These are phyloP conservation scores for Sebastolobus altivelis DNA, from an alignment of 2,797 vertebrate species.

Conservation along the genomic window DNA sequence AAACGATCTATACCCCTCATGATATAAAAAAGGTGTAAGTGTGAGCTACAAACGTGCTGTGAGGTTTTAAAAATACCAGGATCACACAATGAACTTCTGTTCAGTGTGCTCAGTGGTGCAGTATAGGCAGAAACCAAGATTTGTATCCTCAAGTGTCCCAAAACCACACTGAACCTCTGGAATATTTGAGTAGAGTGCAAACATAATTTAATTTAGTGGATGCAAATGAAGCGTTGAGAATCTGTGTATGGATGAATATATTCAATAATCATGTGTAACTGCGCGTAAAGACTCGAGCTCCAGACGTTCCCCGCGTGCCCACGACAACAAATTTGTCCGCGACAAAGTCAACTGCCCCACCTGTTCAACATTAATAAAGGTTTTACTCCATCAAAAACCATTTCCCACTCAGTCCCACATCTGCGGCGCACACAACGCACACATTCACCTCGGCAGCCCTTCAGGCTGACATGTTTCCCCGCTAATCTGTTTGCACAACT, in stretches of 20 bases:
- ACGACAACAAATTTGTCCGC: constrained; percentile 55
- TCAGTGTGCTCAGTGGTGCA: constrained; percentile 9
- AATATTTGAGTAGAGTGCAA: constrained; percentile 46
- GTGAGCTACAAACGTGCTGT: neutral
- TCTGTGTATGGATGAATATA: constrained; percentile 21
- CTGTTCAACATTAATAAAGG: constrained; percentile 75
- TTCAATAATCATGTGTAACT: constrained; percentile 10
- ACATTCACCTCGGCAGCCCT: constrained; percentile 74
- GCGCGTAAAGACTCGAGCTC: constrained; percentile 14
- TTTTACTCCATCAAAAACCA: constrained; percentile 73
- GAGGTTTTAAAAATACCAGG: constrained; percentile 17
- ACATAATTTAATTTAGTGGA: constrained; percentile 53
- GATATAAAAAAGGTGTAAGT: neutral
- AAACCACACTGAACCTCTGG: constrained; percentile 48
- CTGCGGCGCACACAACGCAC: constrained; percentile 74
- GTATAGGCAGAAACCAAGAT: constrained; percentile 26
- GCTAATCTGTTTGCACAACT: constrained; percentile 85
- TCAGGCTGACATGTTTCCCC: constrained; percentile 75
- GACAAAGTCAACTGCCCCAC: constrained; percentile 64
- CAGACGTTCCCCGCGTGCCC: constrained; percentile 21
- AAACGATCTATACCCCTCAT: neutral
- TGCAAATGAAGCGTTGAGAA: constrained; percentile 53
- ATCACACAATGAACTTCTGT: constrained; percentile 35
- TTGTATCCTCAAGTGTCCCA: constrained; percentile 41
- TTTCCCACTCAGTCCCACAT: constrained; percentile 79